Percentiles rank a stretch among this genome's conserved stretches.
Evolutionary conservation across 2,797 vertebrate species (phyloP).

Genomic region (Menidia menidia): DNA sequence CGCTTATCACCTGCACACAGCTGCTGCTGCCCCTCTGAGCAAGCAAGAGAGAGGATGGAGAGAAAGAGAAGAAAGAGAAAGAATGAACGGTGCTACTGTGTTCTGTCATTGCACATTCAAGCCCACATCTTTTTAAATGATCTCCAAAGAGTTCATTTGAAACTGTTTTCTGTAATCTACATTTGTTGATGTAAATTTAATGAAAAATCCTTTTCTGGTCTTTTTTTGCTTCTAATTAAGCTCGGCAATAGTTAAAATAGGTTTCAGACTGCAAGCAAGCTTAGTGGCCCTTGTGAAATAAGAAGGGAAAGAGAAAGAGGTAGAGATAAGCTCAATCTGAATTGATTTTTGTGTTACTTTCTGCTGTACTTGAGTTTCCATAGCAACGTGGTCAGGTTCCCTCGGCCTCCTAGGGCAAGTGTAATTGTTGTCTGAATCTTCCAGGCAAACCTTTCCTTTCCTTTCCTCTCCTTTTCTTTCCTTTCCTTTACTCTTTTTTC

Average conservation of each 20-base stretch:
- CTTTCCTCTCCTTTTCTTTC: constrained; percentile 33
- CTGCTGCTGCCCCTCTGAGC: constrained; percentile 74
- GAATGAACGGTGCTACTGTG: constrained; percentile 61
- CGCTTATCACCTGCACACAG: constrained; percentile 84
- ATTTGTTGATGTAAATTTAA: constrained; percentile 33
- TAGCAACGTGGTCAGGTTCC: constrained; percentile 87
- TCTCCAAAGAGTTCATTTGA: constrained; percentile 43
- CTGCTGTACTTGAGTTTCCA: constrained; percentile 87
- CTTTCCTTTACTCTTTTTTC: constrained; percentile 51
- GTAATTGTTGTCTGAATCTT: constrained; percentile 85
- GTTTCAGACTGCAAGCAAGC: constrained; percentile 64
- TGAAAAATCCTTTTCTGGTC: constrained; percentile 18
- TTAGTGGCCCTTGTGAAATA: constrained; percentile 71
- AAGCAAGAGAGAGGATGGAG: constrained; percentile 48
- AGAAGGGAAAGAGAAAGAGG: constrained; percentile 51
- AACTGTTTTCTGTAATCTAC: constrained; percentile 41
- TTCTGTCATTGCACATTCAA: constrained; percentile 43
- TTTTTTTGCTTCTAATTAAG: constrained; percentile 45
- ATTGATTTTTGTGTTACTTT: constrained; percentile 87
- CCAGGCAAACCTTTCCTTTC: constrained; percentile 64
- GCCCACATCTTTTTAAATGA: constrained; percentile 34
- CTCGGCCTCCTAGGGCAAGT: constrained; percentile 86
- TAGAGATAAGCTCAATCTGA: constrained; percentile 80
- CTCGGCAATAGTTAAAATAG: constrained; percentile 64
- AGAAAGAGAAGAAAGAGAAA: constrained; percentile 58